Evolutionary conservation across 2,113 vertebrate species (phyloP).

Genomic region (Zootoca vivipara): DNA sequence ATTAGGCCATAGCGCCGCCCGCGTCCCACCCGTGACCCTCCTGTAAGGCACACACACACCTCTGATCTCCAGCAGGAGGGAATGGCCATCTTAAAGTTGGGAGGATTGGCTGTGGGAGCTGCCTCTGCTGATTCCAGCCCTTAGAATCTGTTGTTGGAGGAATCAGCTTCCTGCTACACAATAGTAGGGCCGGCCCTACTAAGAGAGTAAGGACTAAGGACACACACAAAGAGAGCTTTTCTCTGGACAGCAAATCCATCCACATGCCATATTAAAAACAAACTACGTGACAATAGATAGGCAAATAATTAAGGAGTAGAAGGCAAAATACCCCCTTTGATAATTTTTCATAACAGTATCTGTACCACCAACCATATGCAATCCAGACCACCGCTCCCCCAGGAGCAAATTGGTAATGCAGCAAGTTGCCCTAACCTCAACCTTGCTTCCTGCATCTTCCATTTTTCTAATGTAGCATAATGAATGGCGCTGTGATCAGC

Average conservation of each 20-base stretch:
- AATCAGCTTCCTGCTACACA: no score
- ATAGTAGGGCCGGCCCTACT: no score
- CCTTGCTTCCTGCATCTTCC: neutral
- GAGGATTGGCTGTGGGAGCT: no score
- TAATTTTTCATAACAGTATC: neutral
- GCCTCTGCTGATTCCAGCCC: no score
- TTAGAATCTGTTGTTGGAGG: no score
- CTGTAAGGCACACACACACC: no score
- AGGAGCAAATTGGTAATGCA: no score
- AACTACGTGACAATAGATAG: no score
- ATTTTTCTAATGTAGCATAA: neutral
- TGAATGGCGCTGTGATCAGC: neutral
- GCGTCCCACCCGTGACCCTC: no score
- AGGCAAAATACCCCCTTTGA: neutral
- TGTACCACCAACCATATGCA: neutral
- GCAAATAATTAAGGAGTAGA: neutral
- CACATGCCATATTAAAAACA: neutral
- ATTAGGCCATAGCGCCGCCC: no score
- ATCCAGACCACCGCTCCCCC: neutral
- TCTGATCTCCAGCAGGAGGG: no score
- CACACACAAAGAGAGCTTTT: neutral
- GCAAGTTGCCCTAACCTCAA: neutral
- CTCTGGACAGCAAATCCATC: neutral
- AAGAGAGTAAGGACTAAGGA: neutral
- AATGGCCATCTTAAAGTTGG: no score